A percentile compares a stretch with the other conserved stretches of the same genome.
Evolutionary conservation across 1,140 invertebrate species (phyloP).

Genomic region (Procambarus virginalis): DNA sequence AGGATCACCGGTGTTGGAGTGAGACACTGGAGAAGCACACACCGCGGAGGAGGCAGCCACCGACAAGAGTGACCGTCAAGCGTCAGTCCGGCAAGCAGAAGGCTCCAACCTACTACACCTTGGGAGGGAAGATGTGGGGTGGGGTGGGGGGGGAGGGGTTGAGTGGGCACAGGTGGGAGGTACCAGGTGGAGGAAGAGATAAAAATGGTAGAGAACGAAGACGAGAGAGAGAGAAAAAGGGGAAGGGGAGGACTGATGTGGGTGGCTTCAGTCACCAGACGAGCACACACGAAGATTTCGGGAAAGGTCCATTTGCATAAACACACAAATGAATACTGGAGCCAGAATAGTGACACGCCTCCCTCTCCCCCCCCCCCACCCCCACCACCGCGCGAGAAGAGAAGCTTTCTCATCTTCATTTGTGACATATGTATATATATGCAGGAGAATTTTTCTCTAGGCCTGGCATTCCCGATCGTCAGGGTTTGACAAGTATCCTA

Average conservation of each 20-base stretch:
- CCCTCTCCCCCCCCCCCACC: too few relatives aligned
- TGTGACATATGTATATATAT: neutral
- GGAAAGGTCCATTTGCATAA: neutral
- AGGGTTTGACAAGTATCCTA: neutral
- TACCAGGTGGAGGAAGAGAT: too few relatives aligned
- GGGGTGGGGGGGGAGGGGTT: neutral
- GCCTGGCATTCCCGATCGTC: too few relatives aligned
- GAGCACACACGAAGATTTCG: neutral
- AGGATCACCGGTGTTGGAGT: neutral
- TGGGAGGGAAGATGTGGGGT: neutral
- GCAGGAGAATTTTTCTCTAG: neutral
- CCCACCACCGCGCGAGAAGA: too few relatives aligned
- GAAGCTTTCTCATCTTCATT: neutral
- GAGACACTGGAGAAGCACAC: neutral
- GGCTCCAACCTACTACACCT: constrained; percentile 8
- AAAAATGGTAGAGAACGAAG: neutral
- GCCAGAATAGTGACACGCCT: too few relatives aligned
- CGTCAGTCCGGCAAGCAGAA: constrained; percentile 10
- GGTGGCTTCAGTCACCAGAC: neutral
- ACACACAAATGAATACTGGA: neutral
- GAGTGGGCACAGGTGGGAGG: too few relatives aligned
- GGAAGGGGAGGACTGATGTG: neutral
- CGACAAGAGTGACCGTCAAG: neutral
- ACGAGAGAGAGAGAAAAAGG: neutral
- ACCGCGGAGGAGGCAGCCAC: neutral